Evolutionary conservation across 2,888 invertebrate species (phyloP).

Genomic region (Nephrotoma appendiculata): DNA sequence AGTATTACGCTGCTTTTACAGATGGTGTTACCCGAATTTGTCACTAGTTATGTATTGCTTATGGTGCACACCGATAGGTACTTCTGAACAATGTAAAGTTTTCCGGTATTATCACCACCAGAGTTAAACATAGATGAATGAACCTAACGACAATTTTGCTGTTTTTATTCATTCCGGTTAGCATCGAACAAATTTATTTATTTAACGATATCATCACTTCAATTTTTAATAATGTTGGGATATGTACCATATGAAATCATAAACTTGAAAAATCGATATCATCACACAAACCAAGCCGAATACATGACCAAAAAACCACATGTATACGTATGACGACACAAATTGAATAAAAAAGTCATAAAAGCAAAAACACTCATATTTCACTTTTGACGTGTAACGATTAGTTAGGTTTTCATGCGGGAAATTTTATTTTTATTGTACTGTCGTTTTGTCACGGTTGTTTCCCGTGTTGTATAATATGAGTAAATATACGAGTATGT

Average conservation of each 20-base stretch:
- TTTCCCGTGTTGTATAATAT: not conserved
- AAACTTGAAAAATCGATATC: too few species aligned
- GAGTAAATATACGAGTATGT: not conserved
- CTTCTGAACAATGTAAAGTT: too few species aligned
- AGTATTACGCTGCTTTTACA: too few species aligned
- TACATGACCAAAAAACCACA: not conserved
- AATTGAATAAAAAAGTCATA: not conserved
- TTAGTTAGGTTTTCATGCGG: not conserved
- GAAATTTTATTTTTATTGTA: not conserved
- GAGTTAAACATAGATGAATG: too few species aligned
- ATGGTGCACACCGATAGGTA: too few species aligned
- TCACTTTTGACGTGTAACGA: not conserved
- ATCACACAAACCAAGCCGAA: not conserved
- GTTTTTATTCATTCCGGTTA: not conserved
- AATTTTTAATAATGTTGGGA: too few species aligned
- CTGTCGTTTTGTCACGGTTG: not conserved
- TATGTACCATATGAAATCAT: too few species aligned
- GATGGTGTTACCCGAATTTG: too few species aligned
- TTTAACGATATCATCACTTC: too few species aligned
- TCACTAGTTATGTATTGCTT: too few species aligned
- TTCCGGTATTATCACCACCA: too few species aligned
- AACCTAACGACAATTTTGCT: not conserved
- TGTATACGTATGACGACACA: not conserved
- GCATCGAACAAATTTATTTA: too few species aligned
- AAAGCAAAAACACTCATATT: not conserved